Percentiles rank a stretch among this genome's conserved stretches.
Evolutionary conservation across 2,797 vertebrate species (phyloP).

Genomic region (Notolabrus celidotus): DNA sequence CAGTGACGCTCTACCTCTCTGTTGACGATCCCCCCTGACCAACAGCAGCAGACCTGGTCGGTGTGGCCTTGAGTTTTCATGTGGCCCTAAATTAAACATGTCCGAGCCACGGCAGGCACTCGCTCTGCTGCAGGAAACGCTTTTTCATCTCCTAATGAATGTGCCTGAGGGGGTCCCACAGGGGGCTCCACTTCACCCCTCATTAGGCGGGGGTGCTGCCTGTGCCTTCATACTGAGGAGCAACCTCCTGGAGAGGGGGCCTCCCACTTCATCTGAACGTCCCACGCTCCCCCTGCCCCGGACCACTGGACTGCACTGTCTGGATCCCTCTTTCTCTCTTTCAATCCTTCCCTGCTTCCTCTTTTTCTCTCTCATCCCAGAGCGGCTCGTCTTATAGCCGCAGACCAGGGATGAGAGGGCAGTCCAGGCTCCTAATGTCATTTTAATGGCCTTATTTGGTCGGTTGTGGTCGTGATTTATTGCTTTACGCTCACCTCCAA

Average conservation of each 20-base stretch:
- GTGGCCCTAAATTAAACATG: conserved; percentile 85
- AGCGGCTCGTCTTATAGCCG: conserved; percentile 48
- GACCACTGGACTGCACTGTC: conserved; percentile 61
- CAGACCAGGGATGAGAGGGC: conserved; percentile 60
- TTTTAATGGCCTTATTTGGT: conserved; percentile 80
- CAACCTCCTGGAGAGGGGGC: conserved; percentile 79
- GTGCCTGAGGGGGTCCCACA: conserved; percentile 85
- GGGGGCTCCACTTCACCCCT: conserved; percentile 86
- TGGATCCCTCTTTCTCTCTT: conserved; percentile 18
- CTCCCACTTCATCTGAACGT: conserved; percentile 76
- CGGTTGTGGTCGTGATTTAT: conserved; percentile 73
- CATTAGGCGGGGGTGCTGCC: conserved; percentile 83
- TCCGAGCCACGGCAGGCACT: conserved; percentile 75
- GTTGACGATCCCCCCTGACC: conserved; percentile 54
- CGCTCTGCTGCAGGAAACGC: conserved; percentile 81
- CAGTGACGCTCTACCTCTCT: conserved; percentile 25
- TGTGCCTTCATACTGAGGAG: conserved; percentile 82
- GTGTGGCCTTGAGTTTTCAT: conserved; percentile 72
- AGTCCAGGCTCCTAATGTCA: conserved; percentile 69
- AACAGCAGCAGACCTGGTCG: conserved; percentile 57
- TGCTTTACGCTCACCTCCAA: conserved; percentile 54
- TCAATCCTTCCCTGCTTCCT: conserved; percentile 28
- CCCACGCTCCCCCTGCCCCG: conserved; percentile 75
- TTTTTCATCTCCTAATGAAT: conserved; percentile 90
- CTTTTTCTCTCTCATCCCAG: conserved; percentile 20